Evolutionary conservation across 2,888 invertebrate genomes (phyloP).

Genomic region (Lasius fuliginosus): DNA sequence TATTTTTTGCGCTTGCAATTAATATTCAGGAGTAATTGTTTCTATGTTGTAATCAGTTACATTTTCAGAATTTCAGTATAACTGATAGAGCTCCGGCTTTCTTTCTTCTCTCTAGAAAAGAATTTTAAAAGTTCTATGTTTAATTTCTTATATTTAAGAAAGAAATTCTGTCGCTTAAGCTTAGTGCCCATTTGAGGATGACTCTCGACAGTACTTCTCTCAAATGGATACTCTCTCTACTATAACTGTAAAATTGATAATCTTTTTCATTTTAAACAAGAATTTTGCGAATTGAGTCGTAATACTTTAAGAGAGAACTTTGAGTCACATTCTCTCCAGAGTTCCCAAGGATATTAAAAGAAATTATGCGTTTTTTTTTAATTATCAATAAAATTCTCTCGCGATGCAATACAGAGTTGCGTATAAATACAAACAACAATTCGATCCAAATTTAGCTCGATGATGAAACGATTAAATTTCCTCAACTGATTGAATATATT

Average conservation of each 20-base stretch:
- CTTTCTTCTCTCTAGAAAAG: background rate
- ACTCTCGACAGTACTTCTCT: background rate
- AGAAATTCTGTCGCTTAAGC: slow-evolving; percentile 5
- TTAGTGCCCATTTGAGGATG: background rate
- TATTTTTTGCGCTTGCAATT: slow-evolving; percentile 10
- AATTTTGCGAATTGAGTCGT: background rate
- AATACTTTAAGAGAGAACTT: background rate
- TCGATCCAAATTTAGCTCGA: background rate
- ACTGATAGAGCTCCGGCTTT: background rate
- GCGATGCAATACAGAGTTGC: background rate
- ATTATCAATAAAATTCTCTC: slow-evolving; percentile 6
- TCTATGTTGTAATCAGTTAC: background rate
- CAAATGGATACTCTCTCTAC: background rate
- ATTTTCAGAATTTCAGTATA: background rate
- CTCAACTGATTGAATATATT: slow-evolving; percentile 19
- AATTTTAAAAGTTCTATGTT: background rate
- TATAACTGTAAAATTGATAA: background rate
- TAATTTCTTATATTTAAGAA: background rate
- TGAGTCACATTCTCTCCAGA: background rate
- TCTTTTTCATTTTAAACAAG: slow-evolving; percentile 5
- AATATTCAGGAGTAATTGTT: background rate
- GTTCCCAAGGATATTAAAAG: background rate
- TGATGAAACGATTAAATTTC: slow-evolving; percentile 31
- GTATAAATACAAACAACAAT: background rate
- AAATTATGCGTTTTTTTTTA: background rate